Conservation (phyloP, 2,113 vertebrate species). For the Melanotaenia duboulayi region DNA sequence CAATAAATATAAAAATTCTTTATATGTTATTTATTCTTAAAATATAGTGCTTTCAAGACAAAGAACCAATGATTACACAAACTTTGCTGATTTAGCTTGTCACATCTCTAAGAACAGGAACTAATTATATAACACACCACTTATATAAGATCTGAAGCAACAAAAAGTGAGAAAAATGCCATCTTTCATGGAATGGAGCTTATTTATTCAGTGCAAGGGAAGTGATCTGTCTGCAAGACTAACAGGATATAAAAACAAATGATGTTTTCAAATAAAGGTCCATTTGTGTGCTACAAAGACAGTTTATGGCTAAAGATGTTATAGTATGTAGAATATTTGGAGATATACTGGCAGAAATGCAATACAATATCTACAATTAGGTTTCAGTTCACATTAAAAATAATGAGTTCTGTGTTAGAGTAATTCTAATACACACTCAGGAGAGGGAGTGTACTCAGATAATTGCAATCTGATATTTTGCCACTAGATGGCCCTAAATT, state of each 20-base stretch:
- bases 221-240: conserved; percentile 1
- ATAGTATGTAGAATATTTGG: too few relatives aligned
- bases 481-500: background rate
- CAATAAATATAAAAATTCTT: too few relatives aligned
- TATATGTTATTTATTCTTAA: background rate
- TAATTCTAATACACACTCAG: too few relatives aligned
- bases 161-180: conserved; percentile 28
- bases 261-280: background rate
- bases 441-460: too few relatives aligned
- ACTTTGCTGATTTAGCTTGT: conserved; percentile 18
- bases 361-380: too few relatives aligned
- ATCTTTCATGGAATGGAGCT: conserved; percentile 10
- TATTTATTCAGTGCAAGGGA: conserved; percentile 19
- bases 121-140: conserved; percentile 37
- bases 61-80: conserved; percentile 16
- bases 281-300: background rate
- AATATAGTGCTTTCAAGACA: conserved; percentile 2
- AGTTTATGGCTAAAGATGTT: too few relatives aligned
- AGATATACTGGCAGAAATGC: too few relatives aligned
- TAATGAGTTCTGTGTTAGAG: too few relatives aligned
- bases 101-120: conserved; percentile 24
- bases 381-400: too few relatives aligned
- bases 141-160: conserved; percentile 48
- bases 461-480: too few relatives aligned
- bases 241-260: too few relatives aligned